phyloP scores from a whole-genome alignment of 1,140 invertebrate species.

The Chrysopa pallens region DNA sequence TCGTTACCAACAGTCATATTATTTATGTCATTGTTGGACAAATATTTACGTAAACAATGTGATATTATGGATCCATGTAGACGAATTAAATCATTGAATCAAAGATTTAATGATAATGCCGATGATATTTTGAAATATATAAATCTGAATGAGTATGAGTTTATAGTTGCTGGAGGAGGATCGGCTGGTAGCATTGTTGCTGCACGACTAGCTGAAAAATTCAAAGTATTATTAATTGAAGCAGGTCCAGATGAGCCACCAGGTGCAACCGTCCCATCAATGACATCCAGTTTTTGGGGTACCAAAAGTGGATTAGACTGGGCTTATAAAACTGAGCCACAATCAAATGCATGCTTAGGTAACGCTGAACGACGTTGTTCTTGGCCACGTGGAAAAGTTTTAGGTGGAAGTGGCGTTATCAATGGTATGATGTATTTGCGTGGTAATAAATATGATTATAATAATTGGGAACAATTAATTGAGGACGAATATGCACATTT shows the following conservation, averaged over 20 bases:
- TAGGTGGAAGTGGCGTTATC: conserved; percentile 43
- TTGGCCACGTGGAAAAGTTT: conserved; percentile 35
- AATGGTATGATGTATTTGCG: conserved; percentile 60
- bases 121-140: too few relatives aligned
- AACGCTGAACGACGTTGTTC: conserved; percentile 26
- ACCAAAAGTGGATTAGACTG: conserved; percentile 35
- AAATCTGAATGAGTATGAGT: too few relatives aligned
- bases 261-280: conserved; percentile 25
- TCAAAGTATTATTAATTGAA: conserved; percentile 38
- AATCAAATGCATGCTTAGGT: conserved; percentile 32
- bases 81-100: too few relatives aligned
- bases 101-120: too few relatives aligned
- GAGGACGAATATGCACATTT: conserved; percentile 14
- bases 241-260: conserved; percentile 39
- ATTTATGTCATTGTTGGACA: too few relatives aligned
- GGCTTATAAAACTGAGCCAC: conserved; percentile 42
- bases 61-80: too few relatives aligned
- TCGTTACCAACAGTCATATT: too few relatives aligned
- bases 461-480: conserved; percentile 36
- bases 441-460: conserved; percentile 48
- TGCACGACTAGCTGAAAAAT: conserved; percentile 23
- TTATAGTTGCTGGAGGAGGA: conserved; percentile 24
- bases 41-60: too few relatives aligned
- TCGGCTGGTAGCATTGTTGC: conserved; percentile 36
- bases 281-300: conserved; percentile 31